Evolutionary conservation across 2,888 invertebrate genomes (phyloP).

Genomic region (Orthosia incerta): DNA sequence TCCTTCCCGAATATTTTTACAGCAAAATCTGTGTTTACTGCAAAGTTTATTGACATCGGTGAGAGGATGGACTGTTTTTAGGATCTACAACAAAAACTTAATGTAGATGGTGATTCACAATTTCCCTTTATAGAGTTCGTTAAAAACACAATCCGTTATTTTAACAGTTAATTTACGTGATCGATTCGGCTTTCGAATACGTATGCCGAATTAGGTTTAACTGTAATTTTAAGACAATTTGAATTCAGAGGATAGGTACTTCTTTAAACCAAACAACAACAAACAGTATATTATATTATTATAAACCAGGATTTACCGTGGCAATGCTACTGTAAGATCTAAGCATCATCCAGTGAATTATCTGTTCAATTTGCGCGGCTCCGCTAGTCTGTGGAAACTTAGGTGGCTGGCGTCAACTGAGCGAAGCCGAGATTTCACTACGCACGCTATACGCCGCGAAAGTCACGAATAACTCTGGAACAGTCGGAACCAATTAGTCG

Average conservation of each 20-base stretch:
- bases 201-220: neutral
- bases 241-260: neutral
- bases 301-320: slow-evolving; percentile 9
- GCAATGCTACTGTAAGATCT: slow-evolving; percentile 8
- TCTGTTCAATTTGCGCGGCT: slow-evolving; percentile 44
- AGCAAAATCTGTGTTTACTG: neutral
- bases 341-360: slow-evolving; percentile 22
- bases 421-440: slow-evolving; percentile 80
- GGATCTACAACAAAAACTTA: slow-evolving; percentile 3
- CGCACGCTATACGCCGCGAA: slow-evolving; percentile 71
- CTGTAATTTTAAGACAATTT: neutral
- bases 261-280: slow-evolving; percentile 1
- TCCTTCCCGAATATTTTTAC: neutral
- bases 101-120: slow-evolving; percentile 23
- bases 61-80: neutral
- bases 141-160: slow-evolving; percentile 30
- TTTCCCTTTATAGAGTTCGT: slow-evolving; percentile 16
- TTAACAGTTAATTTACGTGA: slow-evolving; percentile 46
- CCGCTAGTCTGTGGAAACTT: slow-evolving; percentile 48
- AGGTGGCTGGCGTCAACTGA: slow-evolving; percentile 62
- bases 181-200: slow-evolving; percentile 14
- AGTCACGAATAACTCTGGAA: slow-evolving; percentile 77
- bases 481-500: slow-evolving; percentile 84
- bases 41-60: neutral
- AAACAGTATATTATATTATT: neutral